Evolutionary conservation across 1,140 invertebrate genomes (phyloP), one percentile per base, ranked within the genome.

Genomic region (Oreohelix idahoensis): DNA sequence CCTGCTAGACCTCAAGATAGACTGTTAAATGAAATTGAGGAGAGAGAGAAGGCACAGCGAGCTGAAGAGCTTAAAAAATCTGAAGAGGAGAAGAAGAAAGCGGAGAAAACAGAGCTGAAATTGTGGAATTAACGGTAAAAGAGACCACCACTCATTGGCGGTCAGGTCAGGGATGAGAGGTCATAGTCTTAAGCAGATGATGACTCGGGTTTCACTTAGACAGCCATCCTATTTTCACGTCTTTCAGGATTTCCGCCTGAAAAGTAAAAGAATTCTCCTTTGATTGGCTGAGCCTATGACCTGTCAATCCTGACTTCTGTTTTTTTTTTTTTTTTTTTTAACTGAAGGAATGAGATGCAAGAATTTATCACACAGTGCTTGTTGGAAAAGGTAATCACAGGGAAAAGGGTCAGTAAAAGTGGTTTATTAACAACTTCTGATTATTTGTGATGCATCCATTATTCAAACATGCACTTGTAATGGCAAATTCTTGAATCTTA

Each of bases 1-100:
- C 80, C 80, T 35, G 51, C 71, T 8, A 32, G 51, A 23, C 80
- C 80, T 35, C 70, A 82, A n/a, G 70, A 82, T 36, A 53, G 36
- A 32, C 49, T 82, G 15, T 53, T 82, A 35, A 82, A 82, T 63
- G 80, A 82, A 63, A 66, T 82, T 35, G 80, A 74, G n/a, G 70
- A 38, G 26, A 82, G 58, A 58, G 70, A 49, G 23, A 70, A 53
- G 35, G 32, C 51, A 63, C 29, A 66, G 13, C 17, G 20, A 38
- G 45, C 35, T 45, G 69, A 38, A 39, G 45, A 51, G 13, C 32
- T 58, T 36, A 36, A 79, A 66, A 36, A 79, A 38, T 49, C 49
- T 10, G 53, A 71, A 26, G 38, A 70, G 45, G 53, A 49, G 49
- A 1, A 29, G 32, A 77, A 77, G 49, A 77, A 77, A 77, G 78